These are phyloP conservation scores for Brachyptera risi DNA, from an alignment of 2,888 invertebrate species.

Conservation along the genomic window DNA sequence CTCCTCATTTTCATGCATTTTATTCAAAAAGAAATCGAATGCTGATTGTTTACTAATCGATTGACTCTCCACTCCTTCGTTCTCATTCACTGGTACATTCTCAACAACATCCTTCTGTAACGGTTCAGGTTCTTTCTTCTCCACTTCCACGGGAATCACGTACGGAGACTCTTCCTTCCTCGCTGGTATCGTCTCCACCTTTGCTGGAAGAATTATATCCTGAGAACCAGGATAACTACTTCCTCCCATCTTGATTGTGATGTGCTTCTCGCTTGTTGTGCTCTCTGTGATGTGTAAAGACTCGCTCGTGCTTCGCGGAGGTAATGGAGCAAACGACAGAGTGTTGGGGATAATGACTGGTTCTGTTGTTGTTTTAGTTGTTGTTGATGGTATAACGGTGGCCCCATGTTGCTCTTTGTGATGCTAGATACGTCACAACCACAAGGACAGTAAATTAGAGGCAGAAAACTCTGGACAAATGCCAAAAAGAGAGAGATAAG, in stretches of 20 bases:
- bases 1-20: conserved; percentile 49
- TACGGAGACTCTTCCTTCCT: conserved; percentile 17
- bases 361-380: no score
- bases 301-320: conserved; percentile 20
- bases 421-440: no score
- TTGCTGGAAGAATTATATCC: neutral
- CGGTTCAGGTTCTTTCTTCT: neutral
- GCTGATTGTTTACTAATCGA: conserved; percentile 62
- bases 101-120: conserved; percentile 9
- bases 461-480: no score
- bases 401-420: no score
- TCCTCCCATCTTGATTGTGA: conserved; percentile 36
- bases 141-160: neutral
- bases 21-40: conserved; percentile 61
- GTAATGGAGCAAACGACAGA: neutral
- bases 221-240: conserved; percentile 26
- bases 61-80: conserved; percentile 49
- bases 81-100: conserved; percentile 12
- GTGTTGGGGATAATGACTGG: neutral
- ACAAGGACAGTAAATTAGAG: no score
- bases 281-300: conserved; percentile 36
- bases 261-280: conserved; percentile 38
- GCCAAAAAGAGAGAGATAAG: no score
- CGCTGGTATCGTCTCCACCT: neutral
- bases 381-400: no score